Evolutionary conservation across 2,113 vertebrate genomes (phyloP).

Genomic region (Struthio camelus): DNA sequence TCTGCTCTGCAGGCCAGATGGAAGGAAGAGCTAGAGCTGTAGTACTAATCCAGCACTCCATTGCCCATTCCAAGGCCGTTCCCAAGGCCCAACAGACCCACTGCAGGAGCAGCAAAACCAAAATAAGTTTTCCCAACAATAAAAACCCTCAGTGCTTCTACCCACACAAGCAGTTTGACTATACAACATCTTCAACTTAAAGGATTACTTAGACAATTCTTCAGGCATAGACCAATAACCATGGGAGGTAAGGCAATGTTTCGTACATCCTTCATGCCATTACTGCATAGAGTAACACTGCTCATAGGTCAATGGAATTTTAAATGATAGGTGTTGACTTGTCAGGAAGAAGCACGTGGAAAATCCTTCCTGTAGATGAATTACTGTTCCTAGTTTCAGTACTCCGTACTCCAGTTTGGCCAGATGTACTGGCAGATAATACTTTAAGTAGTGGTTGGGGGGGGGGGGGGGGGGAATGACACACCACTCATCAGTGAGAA

Average conservation of each 20-base stretch:
- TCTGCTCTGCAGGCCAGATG: not conserved
- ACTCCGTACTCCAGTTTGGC: constrained; percentile 40
- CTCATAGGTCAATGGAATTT: not conserved
- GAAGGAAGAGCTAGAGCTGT: not conserved
- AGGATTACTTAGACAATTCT: not conserved
- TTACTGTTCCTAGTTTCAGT: not conserved
- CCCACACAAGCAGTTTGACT: not conserved
- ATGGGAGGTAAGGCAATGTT: not conserved
- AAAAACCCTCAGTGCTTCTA: not conserved
- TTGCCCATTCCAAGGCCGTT: not conserved
- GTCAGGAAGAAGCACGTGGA: too few species aligned
- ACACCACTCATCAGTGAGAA: not conserved
- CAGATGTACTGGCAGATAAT: too few species aligned
- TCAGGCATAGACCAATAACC: not conserved
- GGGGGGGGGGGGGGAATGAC: too few species aligned
- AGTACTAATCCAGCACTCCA: not conserved
- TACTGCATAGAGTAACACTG: not conserved
- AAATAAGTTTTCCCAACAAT: not conserved
- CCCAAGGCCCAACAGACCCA: not conserved
- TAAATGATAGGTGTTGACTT: not conserved
- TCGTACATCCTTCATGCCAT: accelerated
- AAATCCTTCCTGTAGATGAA: not conserved
- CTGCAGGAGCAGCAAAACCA: not conserved
- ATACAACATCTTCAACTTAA: not conserved
- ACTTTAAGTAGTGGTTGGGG: too few species aligned